A percentile compares a stretch with the other conserved stretches of the same genome.
These are phyloP conservation scores for Lasioglossum lativentre DNA, from an alignment of 2,888 invertebrate species.

Conservation along the genomic window DNA sequence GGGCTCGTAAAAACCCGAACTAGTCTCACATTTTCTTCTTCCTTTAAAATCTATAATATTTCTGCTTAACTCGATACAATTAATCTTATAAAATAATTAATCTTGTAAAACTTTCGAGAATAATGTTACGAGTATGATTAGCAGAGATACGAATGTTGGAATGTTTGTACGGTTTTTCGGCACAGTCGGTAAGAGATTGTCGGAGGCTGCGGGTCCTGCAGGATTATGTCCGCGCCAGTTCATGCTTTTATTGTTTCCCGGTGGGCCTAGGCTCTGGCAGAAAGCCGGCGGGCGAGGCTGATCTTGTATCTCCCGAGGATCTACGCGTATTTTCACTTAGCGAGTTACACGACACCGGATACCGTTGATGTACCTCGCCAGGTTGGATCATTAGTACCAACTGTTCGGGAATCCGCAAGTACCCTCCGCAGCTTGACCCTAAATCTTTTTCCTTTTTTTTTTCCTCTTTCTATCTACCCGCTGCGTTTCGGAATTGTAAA, in stretches of 20 bases:
- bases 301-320: slow-evolving; percentile 77
- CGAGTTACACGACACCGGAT: slow-evolving; percentile 81
- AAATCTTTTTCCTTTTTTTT: slow-evolving; percentile 51
- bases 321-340: slow-evolving; percentile 84
- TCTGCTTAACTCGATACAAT: no score
- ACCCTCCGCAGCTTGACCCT: slow-evolving; percentile 48
- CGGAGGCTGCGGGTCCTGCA: slow-evolving; percentile 56
- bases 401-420: slow-evolving; percentile 73
- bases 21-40: background rate
- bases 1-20: background rate
- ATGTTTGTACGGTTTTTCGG: background rate
- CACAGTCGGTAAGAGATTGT: background rate
- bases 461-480: background rate
- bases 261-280: slow-evolving; percentile 42
- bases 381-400: slow-evolving; percentile 81
- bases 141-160: background rate
- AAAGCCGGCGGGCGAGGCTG: slow-evolving; percentile 23
- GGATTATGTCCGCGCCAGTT: slow-evolving; percentile 71
- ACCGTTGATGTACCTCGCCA: slow-evolving; percentile 67
- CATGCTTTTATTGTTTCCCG: slow-evolving; percentile 69
- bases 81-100: no score
- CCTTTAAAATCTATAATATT: no score
- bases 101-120: background rate
- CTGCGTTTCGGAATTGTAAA: background rate
- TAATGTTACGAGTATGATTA: background rate